Evolutionary conservation across 2,797 vertebrate species (phyloP).

Genomic region (Myoxocephalus aenaeus): DNA sequence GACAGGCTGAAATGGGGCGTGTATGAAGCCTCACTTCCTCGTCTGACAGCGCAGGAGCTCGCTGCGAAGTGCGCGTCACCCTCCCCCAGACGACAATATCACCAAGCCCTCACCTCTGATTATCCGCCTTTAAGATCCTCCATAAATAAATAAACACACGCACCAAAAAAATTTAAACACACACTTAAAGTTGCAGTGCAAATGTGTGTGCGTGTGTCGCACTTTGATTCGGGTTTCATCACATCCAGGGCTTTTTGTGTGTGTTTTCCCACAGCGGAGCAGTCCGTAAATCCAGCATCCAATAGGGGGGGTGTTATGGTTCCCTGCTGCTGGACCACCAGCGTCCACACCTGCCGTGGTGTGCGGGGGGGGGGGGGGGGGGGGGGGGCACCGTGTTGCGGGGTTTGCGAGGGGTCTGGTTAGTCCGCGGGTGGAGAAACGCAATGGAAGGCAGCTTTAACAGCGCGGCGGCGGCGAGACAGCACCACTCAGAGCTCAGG

Average conservation of each 20-base stretch:
- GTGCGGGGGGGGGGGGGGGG: conserved; percentile 39
- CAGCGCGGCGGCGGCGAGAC: conserved; percentile 63
- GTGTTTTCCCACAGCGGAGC: background rate
- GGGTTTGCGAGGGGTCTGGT: conserved; percentile 60
- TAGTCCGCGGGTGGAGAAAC: conserved; percentile 62
- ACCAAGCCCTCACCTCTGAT: conserved; percentile 45
- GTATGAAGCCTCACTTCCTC: conserved; percentile 80
- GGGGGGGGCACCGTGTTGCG: conserved; percentile 55
- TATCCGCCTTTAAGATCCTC: conserved; percentile 1
- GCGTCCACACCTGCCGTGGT: conserved; percentile 57
- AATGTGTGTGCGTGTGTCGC: conserved; percentile 51
- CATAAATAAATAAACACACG: background rate
- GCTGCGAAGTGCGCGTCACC: conserved; percentile 61
- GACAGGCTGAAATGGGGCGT: conserved; percentile 77
- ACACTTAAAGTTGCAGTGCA: conserved; percentile 31
- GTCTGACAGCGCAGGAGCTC: conserved; percentile 74
- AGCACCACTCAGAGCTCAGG: conserved; percentile 84
- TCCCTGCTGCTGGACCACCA: conserved; percentile 20
- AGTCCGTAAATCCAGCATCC: conserved; percentile 24
- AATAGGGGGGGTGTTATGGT: background rate
- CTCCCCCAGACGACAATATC: conserved; percentile 34
- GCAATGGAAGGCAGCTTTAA: conserved; percentile 61
- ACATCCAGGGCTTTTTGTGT: conserved; percentile 28
- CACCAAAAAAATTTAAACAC: background rate
- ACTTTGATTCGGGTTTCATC: conserved; percentile 55